Evolutionary conservation across 2,113 vertebrate species (phyloP).

Genomic region (Natator depressus): DNA sequence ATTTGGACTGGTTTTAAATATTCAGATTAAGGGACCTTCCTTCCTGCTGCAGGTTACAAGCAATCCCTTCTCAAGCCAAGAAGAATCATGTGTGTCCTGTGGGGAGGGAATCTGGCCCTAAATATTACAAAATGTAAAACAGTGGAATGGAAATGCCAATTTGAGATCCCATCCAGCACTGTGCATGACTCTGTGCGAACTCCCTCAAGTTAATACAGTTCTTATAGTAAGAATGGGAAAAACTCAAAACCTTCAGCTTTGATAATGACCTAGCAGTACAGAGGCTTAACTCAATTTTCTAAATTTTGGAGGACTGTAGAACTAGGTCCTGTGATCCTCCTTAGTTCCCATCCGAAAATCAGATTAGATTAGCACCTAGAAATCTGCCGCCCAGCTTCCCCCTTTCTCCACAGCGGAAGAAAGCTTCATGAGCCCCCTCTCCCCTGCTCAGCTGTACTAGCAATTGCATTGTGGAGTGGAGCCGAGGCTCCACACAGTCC

Average conservation of each 20-base stretch:
- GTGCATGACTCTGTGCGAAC: background rate
- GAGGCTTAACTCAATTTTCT: background rate
- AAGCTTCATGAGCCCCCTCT: background rate
- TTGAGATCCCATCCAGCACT: background rate
- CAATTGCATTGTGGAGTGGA: background rate
- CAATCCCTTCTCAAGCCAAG: background rate
- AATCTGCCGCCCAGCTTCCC: background rate
- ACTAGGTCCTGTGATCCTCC: background rate
- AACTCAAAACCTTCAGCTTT: background rate
- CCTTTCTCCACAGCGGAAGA: background rate
- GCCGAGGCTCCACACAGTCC: background rate
- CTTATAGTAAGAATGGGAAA: background rate
- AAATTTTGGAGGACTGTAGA: background rate
- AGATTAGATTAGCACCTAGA: background rate
- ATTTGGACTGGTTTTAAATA: background rate
- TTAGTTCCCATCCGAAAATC: background rate
- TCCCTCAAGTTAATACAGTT: background rate
- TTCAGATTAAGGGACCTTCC: background rate
- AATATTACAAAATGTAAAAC: constrained; percentile 18
- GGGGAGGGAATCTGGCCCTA: background rate
- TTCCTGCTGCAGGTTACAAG: background rate
- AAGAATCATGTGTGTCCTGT: background rate
- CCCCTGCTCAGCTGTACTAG: background rate
- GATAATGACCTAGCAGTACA: background rate
- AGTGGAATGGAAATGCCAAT: constrained; percentile 10